Conservation (phyloP, 2,888 invertebrate species). For the Phytoseiulus persimilis region DNA sequence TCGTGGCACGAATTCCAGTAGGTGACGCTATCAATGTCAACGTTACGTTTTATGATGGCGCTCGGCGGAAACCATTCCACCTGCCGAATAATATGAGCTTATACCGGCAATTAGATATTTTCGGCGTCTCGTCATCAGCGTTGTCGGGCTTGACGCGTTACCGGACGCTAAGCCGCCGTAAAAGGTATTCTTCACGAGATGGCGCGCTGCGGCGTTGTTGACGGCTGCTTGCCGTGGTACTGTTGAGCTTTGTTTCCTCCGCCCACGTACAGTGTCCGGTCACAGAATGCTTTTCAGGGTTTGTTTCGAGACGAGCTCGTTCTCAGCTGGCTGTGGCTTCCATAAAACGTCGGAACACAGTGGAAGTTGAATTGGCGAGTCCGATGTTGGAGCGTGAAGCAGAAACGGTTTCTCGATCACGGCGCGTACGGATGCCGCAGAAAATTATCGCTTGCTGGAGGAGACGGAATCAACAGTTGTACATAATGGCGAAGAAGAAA, state of each 20-base stretch:
- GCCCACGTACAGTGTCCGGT: not conserved
- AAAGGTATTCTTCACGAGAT: not conserved
- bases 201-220: not conserved
- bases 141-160: not conserved
- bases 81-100: not conserved
- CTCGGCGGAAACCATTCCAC: not conserved
- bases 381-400: no score
- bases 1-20: not conserved
- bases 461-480: not conserved
- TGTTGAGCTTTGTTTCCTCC: not conserved
- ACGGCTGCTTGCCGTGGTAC: not conserved
- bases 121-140: not conserved
- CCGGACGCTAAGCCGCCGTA: not conserved
- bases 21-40: not conserved
- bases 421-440: no score
- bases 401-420: no score
- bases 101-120: not conserved
- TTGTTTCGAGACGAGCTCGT: not conserved
- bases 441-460: no score
- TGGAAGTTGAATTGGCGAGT: no score
- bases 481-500: not conserved
- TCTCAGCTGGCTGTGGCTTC: no score
- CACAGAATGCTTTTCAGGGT: not conserved
- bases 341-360: no score
- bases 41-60: not conserved